phyloP scores from a whole-genome alignment of 2,888 invertebrate species.

The Xestia sexstrigata region DNA sequence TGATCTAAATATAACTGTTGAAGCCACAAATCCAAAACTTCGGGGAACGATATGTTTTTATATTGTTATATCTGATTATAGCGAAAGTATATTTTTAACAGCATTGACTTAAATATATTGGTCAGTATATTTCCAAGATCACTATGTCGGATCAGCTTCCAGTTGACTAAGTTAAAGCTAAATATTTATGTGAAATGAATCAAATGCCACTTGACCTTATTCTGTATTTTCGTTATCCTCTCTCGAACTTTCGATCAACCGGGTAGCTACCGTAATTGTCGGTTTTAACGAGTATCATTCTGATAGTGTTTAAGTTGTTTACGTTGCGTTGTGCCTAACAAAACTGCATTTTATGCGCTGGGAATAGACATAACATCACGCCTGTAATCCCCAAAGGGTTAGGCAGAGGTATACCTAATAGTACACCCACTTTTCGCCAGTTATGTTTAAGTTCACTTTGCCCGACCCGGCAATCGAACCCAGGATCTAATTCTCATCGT shows the following conservation, averaged over 20 bases:
- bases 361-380: too few species aligned
- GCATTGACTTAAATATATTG: background rate
- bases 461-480: too few species aligned
- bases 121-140: background rate
- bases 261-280: background rate
- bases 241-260: background rate
- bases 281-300: background rate
- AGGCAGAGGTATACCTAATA: too few species aligned
- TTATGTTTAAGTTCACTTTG: too few species aligned
- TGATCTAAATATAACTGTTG: background rate
- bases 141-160: background rate
- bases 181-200: conserved; percentile 6
- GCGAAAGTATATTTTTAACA: background rate
- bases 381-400: too few species aligned
- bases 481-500: too few species aligned
- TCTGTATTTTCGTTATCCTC: background rate
- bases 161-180: background rate
- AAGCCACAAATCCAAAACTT: background rate
- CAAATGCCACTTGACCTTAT: background rate
- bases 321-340: background rate
- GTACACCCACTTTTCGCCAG: too few species aligned
- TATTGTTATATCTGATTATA: background rate
- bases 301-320: background rate
- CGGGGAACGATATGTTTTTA: background rate
- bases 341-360: too few species aligned